phyloP scores from a whole-genome alignment of 1,140 invertebrate genomes.

The Mylabris phalerata region DNA sequence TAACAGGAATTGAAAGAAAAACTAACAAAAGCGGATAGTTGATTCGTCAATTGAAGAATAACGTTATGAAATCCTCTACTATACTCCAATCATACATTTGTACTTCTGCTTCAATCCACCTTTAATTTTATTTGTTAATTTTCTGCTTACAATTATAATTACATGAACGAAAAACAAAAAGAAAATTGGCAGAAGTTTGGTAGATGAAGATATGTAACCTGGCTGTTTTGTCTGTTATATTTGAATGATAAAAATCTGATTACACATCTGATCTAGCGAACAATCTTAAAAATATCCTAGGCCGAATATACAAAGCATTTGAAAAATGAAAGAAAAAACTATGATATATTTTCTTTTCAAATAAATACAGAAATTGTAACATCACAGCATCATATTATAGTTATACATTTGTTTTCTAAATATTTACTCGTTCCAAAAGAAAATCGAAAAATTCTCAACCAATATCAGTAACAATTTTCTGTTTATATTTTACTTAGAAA shows the following conservation, averaged over 20 bases:
- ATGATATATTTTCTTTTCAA: slow-evolving; percentile 28
- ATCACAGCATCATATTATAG: slow-evolving; percentile 30
- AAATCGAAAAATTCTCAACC: too few species aligned
- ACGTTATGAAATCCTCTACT: slow-evolving; percentile 26
- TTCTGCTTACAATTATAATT: too few species aligned
- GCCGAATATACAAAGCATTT: slow-evolving; percentile 9
- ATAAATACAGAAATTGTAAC: slow-evolving; percentile 34
- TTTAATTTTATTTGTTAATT: neutral
- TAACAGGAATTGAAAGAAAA: neutral
- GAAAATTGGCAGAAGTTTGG: slow-evolving; percentile 14
- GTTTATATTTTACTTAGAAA: too few species aligned
- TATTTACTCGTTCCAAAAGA: neutral
- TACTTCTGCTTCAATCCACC: slow-evolving; percentile 23
- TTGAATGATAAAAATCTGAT: neutral
- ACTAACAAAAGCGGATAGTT: neutral
- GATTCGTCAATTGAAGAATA: neutral
- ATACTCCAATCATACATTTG: slow-evolving; percentile 21
- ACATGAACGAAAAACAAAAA: too few species aligned
- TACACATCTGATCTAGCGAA: slow-evolving; percentile 6
- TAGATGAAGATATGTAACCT: slow-evolving; percentile 5
- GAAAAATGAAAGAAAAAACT: slow-evolving; percentile 5
- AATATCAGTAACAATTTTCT: too few species aligned
- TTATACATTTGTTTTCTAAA: slow-evolving; percentile 6
- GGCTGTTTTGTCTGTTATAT: neutral
- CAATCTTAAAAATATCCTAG: slow-evolving; percentile 5